Evolutionary conservation across 2,888 invertebrate species (phyloP).

Genomic region (Metallyticus violacea): DNA sequence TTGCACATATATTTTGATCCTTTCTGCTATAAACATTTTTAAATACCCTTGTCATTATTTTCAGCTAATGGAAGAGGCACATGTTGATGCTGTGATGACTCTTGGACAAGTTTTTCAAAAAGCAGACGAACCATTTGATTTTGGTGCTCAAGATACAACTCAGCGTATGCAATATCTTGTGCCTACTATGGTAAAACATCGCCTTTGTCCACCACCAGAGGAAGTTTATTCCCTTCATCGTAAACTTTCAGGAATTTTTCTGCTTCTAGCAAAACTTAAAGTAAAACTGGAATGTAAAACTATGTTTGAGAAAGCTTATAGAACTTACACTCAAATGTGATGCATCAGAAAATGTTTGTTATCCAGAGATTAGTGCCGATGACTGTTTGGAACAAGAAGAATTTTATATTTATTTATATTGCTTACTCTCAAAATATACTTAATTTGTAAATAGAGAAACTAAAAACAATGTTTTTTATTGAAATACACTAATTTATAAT

Average conservation of each 20-base stretch:
- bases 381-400: not conserved
- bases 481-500: not conserved
- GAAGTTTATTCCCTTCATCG: conserved; percentile 97
- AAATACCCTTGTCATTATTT: not conserved
- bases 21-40: not conserved
- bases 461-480: not conserved
- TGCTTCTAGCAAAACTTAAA: conserved; percentile 84
- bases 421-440: not conserved
- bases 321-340: conserved; percentile 53
- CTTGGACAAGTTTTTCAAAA: conserved; percentile 90
- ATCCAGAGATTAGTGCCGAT: not conserved
- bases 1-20: not conserved
- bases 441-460: not conserved
- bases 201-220: conserved; percentile 95
- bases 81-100: conserved; percentile 95
- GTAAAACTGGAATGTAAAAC: conserved; percentile 76
- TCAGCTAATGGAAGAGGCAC: conserved; percentile 88
- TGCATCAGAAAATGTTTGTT: not conserved
- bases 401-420: not conserved
- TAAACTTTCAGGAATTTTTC: conserved; percentile 92
- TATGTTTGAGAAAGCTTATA: conserved; percentile 79
- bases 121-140: conserved; percentile 69
- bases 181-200: conserved; percentile 90
- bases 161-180: conserved; percentile 78
- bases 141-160: conserved; percentile 81